These are phyloP conservation scores for Corbicula japonica DNA, from an alignment of 2,888 invertebrate species.

Conservation along the genomic window DNA sequence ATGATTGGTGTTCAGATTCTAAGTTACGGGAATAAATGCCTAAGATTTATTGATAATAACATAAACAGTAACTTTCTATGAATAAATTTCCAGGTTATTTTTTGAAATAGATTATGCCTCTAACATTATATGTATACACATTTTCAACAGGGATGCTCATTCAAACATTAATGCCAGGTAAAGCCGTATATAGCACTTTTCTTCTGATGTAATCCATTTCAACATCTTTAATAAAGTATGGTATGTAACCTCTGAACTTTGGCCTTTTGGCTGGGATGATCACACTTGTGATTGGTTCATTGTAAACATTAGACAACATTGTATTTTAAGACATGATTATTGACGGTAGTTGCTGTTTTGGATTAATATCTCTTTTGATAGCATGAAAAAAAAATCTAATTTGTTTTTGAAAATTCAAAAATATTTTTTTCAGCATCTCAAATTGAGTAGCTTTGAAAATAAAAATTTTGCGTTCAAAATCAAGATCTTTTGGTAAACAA, in stretches of 20 bases:
- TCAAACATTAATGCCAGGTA: constrained; percentile 27
- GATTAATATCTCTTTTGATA: background rate
- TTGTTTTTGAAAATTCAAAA: background rate
- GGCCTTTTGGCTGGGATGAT: constrained; percentile 66
- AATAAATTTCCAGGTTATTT: too few species aligned
- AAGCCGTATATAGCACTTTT: constrained; percentile 3
- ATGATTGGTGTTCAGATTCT: too few species aligned
- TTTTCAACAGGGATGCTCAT: constrained; percentile 28
- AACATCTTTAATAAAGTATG: constrained; percentile 8
- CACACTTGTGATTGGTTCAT: constrained; percentile 64
- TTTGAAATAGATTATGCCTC: constrained; percentile 6
- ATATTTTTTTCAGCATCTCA: background rate
- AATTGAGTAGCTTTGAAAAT: background rate
- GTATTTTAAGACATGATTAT: background rate
- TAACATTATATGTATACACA: background rate
- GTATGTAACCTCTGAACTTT: constrained; percentile 65
- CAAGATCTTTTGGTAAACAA: too few species aligned
- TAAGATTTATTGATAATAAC: too few species aligned
- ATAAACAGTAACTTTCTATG: too few species aligned
- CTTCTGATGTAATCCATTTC: constrained; percentile 11
- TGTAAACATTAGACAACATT: constrained; percentile 22
- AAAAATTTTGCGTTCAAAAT: too few species aligned
- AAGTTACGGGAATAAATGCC: too few species aligned
- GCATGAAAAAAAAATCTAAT: background rate
- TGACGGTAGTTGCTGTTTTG: background rate